Conservation (phyloP, 2,113 vertebrate genomes). For the Mastomys natalensis region DNA sequence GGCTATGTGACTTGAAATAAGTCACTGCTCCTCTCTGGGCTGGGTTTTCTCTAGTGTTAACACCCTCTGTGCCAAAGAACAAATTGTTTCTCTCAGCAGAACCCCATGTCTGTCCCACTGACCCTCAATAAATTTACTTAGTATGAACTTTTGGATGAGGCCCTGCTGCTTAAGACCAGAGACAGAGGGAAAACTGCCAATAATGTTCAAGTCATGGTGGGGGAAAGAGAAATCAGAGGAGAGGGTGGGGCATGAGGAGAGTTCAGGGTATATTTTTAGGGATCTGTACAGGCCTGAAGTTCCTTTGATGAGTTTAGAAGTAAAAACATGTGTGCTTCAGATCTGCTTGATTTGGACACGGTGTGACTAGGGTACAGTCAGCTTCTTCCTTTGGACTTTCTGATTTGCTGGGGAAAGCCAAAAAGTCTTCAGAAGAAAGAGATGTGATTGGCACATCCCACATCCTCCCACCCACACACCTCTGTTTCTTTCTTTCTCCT, state of each 20-base stretch:
- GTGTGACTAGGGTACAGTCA: not conserved
- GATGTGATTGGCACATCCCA: not conserved
- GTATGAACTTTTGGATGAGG: not conserved
- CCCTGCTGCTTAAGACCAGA: not conserved
- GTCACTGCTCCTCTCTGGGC: not conserved
- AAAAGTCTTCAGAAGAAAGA: constrained; percentile 30
- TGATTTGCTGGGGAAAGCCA: constrained; percentile 38
- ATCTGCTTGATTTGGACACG: not conserved
- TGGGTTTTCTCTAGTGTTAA: not conserved
- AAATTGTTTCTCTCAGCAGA: not conserved
- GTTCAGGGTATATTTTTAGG: constrained; percentile 57
- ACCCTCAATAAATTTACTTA: not conserved
- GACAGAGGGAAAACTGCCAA: not conserved
- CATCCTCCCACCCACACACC: not conserved
- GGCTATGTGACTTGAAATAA: not conserved
- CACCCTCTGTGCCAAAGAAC: not conserved
- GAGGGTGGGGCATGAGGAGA: not conserved
- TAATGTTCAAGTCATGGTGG: not conserved
- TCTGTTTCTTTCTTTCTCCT: not conserved
- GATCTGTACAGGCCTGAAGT: not conserved
- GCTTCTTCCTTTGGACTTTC: not conserved
- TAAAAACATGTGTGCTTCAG: constrained; percentile 9
- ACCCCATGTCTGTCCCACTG: accelerated
- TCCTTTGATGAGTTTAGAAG: constrained; percentile 58
- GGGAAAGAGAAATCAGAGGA: not conserved